These are phyloP conservation scores for Suncus etruscus DNA, from an alignment of 2,113 vertebrate species.

Conservation along the genomic window DNA sequence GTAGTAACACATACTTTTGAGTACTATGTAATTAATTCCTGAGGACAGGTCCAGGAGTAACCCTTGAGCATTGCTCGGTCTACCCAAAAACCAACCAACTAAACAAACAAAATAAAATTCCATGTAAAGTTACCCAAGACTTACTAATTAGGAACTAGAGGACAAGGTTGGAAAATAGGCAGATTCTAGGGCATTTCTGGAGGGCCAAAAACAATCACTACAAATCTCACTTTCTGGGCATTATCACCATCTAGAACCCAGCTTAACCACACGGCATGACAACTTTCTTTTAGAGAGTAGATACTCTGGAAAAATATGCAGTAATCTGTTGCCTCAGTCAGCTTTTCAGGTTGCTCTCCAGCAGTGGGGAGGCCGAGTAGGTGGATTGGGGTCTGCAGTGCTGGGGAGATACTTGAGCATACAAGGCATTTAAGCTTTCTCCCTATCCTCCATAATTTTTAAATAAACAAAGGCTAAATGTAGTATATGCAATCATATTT, in stretches of 20 bases:
- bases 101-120: not conserved
- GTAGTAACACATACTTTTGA: not conserved
- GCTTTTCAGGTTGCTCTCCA: too few species aligned
- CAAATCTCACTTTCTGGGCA: not conserved
- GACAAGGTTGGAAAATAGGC: not conserved
- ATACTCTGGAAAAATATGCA: too few species aligned
- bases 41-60: not conserved
- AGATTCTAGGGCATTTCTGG: not conserved
- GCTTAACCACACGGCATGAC: too few species aligned
- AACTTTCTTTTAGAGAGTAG: too few species aligned
- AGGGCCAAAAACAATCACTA: not conserved
- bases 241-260: not conserved
- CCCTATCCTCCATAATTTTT: too few species aligned
- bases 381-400: too few species aligned
- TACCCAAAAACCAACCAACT: conserved; percentile 4
- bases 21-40: not conserved
- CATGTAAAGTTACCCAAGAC: not conserved
- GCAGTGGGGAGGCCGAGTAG: too few species aligned
- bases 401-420: too few species aligned
- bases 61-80: not conserved
- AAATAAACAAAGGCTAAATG: too few species aligned
- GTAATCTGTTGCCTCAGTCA: too few species aligned
- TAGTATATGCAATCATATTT: too few species aligned
- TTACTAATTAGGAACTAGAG: not conserved
- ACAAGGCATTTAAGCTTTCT: too few species aligned